Percentiles rank a stretch among this genome's conserved stretches.
Conservation (phyloP, 2,888 invertebrate species). For the Ophion obscuratus region DNA sequence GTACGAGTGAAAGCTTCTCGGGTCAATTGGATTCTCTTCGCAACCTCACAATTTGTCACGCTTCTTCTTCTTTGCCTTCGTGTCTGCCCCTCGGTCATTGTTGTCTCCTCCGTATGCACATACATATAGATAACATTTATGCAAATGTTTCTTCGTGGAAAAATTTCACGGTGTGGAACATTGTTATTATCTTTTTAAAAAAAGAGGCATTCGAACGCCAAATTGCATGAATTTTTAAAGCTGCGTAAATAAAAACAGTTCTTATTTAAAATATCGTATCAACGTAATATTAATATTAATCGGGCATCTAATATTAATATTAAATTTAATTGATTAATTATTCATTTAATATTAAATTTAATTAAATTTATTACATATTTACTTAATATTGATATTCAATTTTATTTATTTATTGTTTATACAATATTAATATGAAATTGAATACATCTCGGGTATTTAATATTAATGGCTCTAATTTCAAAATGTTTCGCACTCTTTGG, state of each 20-base stretch:
- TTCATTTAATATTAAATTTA: too few relatives aligned
- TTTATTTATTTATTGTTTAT: too few relatives aligned
- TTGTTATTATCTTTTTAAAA: slow-evolving; percentile 1
- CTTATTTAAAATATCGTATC: too few relatives aligned
- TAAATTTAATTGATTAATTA: background rate
- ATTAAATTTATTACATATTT: too few relatives aligned
- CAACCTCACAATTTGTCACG: slow-evolving; percentile 65
- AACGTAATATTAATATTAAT: too few relatives aligned
- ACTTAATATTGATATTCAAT: too few relatives aligned
- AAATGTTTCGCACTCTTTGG: too few relatives aligned
- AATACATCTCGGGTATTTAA: too few relatives aligned
- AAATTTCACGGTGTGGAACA: slow-evolving; percentile 4
- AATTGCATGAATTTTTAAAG: background rate
- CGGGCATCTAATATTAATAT: background rate
- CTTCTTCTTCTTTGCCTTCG: slow-evolving; percentile 41
- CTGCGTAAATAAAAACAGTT: background rate
- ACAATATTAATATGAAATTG: too few relatives aligned
- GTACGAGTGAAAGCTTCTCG: slow-evolving; percentile 67
- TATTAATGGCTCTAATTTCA: too few relatives aligned
- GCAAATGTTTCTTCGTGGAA: slow-evolving; percentile 33
- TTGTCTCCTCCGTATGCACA: slow-evolving; percentile 35
- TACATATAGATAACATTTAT: slow-evolving; percentile 33
- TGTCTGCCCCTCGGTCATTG: slow-evolving; percentile 45
- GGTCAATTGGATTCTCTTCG: slow-evolving; percentile 70
- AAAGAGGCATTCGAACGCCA: background rate